Base-by-base conservation (phyloP, 2,113 vertebrate genomes). In the Hyperopisus bebe region DNA sequence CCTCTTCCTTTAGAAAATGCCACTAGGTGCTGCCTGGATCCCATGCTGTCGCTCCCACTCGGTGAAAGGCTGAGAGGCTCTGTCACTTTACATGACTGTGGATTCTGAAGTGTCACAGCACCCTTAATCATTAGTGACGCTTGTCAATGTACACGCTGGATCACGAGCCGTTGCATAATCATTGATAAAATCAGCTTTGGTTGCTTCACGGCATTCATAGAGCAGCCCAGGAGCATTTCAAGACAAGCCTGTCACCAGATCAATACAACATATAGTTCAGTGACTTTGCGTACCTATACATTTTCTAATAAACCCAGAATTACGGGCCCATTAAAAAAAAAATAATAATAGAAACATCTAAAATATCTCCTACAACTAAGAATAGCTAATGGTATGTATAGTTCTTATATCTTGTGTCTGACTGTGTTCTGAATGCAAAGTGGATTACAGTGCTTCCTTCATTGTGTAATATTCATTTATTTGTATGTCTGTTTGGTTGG, bases 131-230 rank as follows among this genome's bases (percentile, higher is more conserved):
- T 39, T 70, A 42, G 90, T 31, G 88, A 89, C 91, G 89, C 91
- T 86, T 89, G 91, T 89, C 46, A 8, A 19, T 44, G 66, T 74
- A 84, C 7, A 42, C 70, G 6, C 90, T 90, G 92, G 93, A 95
- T 95, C 93, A 95, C 94, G 92, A 86, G 89, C 83, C 21, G 90
- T 95, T 94, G 92, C 91, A 88, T 94, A 95, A 95, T 93, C 93
- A 93, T 94, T 93, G 95, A 94, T 93, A 94, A 96, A 89, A 91
- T 91, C 92, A 93, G 92, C 92, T 90, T 90, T 91, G 90, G 50
- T 42, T 2, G n/a, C 86, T 15, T 80, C 35, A 35, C 5, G 13
- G 55, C 35, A 1, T 80, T 80, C 31, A 86, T 27, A 3, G 88
- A 19, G 27, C 31, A 24, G 5, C n/a, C 31, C 21, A 87, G 50